Conservation (phyloP, 1,140 invertebrate genomes). For the Scaptomyza hsui region DNA sequence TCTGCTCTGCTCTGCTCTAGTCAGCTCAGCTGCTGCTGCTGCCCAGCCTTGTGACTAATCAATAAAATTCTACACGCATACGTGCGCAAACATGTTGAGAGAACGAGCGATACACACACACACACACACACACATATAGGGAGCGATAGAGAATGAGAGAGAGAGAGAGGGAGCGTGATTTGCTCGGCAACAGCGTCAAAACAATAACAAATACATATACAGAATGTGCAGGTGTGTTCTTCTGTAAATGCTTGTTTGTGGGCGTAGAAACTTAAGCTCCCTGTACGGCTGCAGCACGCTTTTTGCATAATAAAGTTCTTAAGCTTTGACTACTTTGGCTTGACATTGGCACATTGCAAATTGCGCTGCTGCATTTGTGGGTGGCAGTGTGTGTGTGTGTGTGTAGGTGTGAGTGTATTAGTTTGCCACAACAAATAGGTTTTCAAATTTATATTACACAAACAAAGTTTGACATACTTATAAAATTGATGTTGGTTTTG, state of each 20-base stretch:
- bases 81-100: conserved; percentile 25
- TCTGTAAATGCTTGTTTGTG: conserved; percentile 36
- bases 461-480: not conserved
- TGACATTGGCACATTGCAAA: conserved; percentile 67
- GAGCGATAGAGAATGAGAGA: conserved; percentile 18
- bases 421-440: not conserved
- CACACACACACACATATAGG: conserved; percentile 24
- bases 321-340: conserved; percentile 47
- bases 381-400: not conserved
- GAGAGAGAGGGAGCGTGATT: conserved; percentile 16
- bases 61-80: conserved; percentile 68
- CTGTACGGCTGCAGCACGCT: conserved; percentile 53
- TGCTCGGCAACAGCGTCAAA: conserved; percentile 47
- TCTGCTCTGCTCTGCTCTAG: conserved; percentile 11
- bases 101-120: not conserved
- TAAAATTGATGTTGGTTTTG: not conserved
- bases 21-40: conserved; percentile 6
- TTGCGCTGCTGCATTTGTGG: conserved; percentile 60
- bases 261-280: conserved; percentile 47
- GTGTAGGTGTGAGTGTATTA: not conserved
- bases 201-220: conserved; percentile 55
- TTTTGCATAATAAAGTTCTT: conserved; percentile 79
- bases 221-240: conserved; percentile 4
- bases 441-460: not conserved
- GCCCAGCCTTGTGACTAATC: conserved; percentile 78